These are phyloP conservation scores for Troides aeacus DNA, from an alignment of 2,888 invertebrate species.

Conservation along the genomic window DNA sequence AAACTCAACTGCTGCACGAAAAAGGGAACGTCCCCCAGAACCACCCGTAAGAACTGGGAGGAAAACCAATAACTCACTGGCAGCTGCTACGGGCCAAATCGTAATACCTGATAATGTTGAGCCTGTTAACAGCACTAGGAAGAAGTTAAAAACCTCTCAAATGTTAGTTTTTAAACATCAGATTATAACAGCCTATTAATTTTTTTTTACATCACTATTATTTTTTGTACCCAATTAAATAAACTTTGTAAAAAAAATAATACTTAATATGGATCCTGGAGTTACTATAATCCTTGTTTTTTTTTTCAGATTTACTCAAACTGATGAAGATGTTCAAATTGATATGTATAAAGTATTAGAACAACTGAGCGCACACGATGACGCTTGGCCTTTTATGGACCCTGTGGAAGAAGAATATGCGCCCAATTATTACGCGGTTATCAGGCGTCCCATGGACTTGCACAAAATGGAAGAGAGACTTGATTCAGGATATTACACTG, in stretches of 20 bases:
- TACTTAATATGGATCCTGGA: too few species aligned
- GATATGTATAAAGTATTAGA: slow-evolving; percentile 96
- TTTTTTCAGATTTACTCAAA: slow-evolving; percentile 84
- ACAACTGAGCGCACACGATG: slow-evolving; percentile 91
- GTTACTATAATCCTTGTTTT: too few species aligned
- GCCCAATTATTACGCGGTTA: slow-evolving; percentile 89
- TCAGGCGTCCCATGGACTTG: slow-evolving; percentile 92
- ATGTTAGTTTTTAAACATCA: slow-evolving; percentile 72
- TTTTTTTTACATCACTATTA: background rate
- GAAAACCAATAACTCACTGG: slow-evolving; percentile 92
- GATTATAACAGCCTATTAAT: background rate
- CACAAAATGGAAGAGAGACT: slow-evolving; percentile 92
- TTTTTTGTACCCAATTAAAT: too few species aligned
- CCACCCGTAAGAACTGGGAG: slow-evolving; percentile 80
- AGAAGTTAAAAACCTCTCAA: slow-evolving; percentile 84
- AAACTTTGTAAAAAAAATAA: background rate
- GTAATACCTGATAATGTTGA: slow-evolving; percentile 82
- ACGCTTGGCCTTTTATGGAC: slow-evolving; percentile 97
- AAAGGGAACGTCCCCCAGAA: slow-evolving; percentile 67
- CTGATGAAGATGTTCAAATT: slow-evolving; percentile 91
- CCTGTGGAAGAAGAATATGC: slow-evolving; percentile 96
- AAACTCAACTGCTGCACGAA: slow-evolving; percentile 59
- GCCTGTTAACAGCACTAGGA: slow-evolving; percentile 70
- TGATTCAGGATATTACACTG: slow-evolving; percentile 89
- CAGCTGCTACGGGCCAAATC: slow-evolving; percentile 91